phyloP scores from a whole-genome alignment of 2,888 invertebrate genomes.

The Spodoptera picta region DNA sequence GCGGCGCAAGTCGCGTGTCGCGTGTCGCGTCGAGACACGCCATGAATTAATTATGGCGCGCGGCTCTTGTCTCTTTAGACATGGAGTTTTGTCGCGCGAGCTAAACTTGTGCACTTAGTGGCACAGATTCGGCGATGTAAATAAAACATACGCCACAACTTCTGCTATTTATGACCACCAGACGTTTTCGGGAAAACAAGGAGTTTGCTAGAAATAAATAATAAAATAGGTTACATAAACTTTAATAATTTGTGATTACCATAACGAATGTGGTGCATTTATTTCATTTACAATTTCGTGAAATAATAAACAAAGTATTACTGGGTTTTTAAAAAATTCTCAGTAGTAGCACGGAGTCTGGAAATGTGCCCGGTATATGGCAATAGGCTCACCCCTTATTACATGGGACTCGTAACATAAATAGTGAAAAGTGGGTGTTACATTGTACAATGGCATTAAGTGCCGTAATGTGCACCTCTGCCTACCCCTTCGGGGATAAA shows the following conservation, averaged over 20 bases:
- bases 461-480: too few species aligned
- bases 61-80: constrained; percentile 64
- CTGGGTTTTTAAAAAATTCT: too few species aligned
- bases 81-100: constrained; percentile 59
- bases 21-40: constrained; percentile 51
- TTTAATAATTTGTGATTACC: constrained; percentile 1
- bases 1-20: constrained; percentile 51
- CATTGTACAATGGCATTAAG: too few species aligned
- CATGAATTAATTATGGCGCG: constrained; percentile 74
- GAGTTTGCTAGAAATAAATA: constrained; percentile 40
- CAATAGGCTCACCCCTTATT: too few species aligned
- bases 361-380: too few species aligned
- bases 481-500: too few species aligned
- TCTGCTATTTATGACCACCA: constrained; percentile 43
- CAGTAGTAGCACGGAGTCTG: too few species aligned
- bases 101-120: constrained; percentile 47
- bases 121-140: constrained; percentile 45
- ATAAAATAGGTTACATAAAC: constrained; percentile 41
- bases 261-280: too few species aligned
- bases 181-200: constrained; percentile 33
- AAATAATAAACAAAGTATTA: too few species aligned
- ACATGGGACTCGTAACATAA: too few species aligned
- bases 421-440: too few species aligned
- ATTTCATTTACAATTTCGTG: too few species aligned
- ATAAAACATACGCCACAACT: constrained; percentile 51